Conservation (phyloP, 1,140 invertebrate species). For the Aradophagus sp. region DNA sequence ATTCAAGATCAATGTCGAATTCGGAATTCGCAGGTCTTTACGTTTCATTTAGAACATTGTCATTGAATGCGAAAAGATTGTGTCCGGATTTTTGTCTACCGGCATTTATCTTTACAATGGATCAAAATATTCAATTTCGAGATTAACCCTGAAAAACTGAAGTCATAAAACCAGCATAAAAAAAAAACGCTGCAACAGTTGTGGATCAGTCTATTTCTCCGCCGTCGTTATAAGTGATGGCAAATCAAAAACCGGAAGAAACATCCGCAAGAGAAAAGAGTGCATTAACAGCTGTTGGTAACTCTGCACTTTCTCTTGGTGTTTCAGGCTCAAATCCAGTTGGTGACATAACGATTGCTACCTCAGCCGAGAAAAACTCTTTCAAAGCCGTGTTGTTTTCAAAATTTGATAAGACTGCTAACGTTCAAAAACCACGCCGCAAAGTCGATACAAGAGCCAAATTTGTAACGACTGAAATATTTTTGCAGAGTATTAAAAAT, state of each 20-base stretch:
- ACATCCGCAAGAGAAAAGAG: background rate
- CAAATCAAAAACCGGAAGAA: slow-evolving; percentile 1
- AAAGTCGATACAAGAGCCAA: slow-evolving; percentile 10
- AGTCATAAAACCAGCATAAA: background rate
- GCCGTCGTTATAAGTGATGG: background rate
- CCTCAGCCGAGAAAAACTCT: slow-evolving; percentile 2
- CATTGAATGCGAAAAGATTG: slow-evolving; percentile 3
- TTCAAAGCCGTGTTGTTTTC: slow-evolving; percentile 10
- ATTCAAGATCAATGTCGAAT: slow-evolving; percentile 47
- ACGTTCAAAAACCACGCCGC: slow-evolving; percentile 3
- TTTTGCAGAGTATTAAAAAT: slow-evolving; percentile 10
- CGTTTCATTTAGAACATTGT: slow-evolving; percentile 28
- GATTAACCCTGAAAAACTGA: slow-evolving; percentile 25
- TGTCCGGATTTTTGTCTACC: slow-evolving; percentile 20
- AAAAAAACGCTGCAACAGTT: background rate
- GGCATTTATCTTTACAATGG: slow-evolving; percentile 24
- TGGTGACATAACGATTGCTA: too few relatives aligned
- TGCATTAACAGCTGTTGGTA: background rate
- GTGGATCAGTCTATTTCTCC: too few relatives aligned
- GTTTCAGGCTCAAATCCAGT: too few relatives aligned
- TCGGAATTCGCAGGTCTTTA: slow-evolving; percentile 51
- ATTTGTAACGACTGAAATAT: slow-evolving; percentile 19
- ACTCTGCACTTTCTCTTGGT: background rate
- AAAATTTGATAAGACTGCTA: slow-evolving; percentile 7
- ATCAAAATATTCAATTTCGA: background rate